A percentile compares a stretch with the other conserved stretches of the same genome.
Conservation (phyloP, 2,113 vertebrate species). For the Microcebus murinus region DNA sequence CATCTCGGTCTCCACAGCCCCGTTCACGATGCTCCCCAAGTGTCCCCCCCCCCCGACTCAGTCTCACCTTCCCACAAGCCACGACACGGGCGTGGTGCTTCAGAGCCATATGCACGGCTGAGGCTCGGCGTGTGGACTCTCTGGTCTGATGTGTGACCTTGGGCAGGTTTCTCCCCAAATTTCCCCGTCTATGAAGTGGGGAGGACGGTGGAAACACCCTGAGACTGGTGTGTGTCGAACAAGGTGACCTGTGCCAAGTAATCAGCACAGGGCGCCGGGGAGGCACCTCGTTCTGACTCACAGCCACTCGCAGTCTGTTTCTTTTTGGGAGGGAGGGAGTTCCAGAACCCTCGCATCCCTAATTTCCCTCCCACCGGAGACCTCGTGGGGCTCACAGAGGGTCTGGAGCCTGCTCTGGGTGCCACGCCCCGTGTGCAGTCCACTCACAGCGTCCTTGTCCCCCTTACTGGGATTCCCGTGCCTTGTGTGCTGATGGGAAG, state of each 20-base stretch:
- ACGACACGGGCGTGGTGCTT: not conserved
- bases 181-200: not conserved
- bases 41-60: fast-evolving
- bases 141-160: not conserved
- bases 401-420: not conserved
- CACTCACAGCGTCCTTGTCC: not conserved
- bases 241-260: not conserved
- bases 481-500: constrained; percentile 77
- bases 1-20: not conserved
- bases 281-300: not conserved
- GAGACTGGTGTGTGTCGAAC: fast-evolving
- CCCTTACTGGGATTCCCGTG: too few species aligned
- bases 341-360: not conserved
- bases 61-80: too few species aligned
- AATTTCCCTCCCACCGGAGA: too few species aligned
- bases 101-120: fast-evolving
- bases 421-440: not conserved
- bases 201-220: not conserved
- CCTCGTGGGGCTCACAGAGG: not conserved
- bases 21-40: fast-evolving
- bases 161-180: not conserved
- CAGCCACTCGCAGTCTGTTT: not conserved
- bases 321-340: not conserved
- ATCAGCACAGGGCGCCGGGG: not conserved
- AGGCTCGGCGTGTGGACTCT: not conserved